phyloP scores from a whole-genome alignment of 2,797 vertebrate species.

The Poecile montanus region DNA sequence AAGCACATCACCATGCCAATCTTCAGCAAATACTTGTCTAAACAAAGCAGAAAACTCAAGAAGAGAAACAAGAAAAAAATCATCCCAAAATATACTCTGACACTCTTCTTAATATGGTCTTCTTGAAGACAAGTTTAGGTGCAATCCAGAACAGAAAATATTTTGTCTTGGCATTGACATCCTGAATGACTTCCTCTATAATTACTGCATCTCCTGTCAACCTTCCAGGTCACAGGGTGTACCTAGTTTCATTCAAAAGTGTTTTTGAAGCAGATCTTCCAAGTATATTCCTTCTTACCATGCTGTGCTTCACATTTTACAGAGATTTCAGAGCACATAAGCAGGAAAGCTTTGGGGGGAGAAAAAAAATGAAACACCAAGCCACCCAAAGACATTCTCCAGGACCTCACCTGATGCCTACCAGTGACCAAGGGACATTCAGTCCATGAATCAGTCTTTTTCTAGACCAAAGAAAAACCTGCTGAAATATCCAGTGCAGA shows the following conservation, averaged over 20 bases:
- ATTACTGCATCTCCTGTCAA: not conserved
- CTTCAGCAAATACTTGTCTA: not conserved
- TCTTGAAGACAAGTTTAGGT: not conserved
- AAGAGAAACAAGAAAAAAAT: not conserved
- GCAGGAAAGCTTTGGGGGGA: not conserved
- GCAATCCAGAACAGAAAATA: not conserved
- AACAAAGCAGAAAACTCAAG: not conserved
- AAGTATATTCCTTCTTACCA: not conserved
- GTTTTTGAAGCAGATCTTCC: not conserved
- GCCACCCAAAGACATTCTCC: not conserved
- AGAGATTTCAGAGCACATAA: not conserved
- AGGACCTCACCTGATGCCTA: not conserved
- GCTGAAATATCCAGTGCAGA: not conserved
- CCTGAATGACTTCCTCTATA: not conserved
- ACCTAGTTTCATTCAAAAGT: not conserved
- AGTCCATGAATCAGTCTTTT: not conserved
- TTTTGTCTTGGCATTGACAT: not conserved
- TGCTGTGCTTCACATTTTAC: not conserved
- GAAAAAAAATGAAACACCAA: accelerated
- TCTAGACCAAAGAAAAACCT: not conserved
- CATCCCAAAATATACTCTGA: not conserved
- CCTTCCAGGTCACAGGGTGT: not conserved
- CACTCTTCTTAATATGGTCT: not conserved
- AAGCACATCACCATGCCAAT: not conserved
- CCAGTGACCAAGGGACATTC: not conserved